Conservation (phyloP, 2,888 invertebrate species). For the Phoronis australis region DNA sequence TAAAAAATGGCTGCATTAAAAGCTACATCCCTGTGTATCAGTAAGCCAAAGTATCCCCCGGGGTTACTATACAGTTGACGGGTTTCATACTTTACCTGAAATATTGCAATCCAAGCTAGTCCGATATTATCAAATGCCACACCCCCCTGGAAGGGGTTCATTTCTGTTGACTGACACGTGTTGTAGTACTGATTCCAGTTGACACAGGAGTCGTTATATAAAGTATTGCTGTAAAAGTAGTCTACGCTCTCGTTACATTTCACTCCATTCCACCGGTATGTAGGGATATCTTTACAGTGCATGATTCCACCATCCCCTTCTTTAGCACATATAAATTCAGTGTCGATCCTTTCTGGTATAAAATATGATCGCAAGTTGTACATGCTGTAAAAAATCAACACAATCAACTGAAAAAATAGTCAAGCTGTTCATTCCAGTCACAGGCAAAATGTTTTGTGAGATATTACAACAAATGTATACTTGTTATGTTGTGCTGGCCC, state of each 20-base stretch:
- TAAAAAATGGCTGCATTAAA: not conserved
- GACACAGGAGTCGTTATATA: constrained; percentile 68
- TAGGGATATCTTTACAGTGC: constrained; percentile 55
- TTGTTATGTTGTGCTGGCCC: too few species aligned
- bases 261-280: constrained; percentile 64
- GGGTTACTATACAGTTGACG: too few species aligned
- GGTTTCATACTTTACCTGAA: constrained; percentile 81
- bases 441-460: too few species aligned
- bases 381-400: constrained; percentile 23
- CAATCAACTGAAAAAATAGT: not conserved
- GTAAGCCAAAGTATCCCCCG: too few species aligned
- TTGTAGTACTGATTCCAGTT: constrained; percentile 99
- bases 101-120: constrained; percentile 99
- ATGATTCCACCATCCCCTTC: constrained; percentile 94
- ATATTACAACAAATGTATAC: too few species aligned
- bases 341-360: constrained; percentile 20
- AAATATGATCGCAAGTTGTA: constrained; percentile 31
- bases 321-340: constrained; percentile 92
- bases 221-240: constrained; percentile 57
- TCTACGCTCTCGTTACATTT: constrained; percentile 66
- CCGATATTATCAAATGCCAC: constrained; percentile 99
- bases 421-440: too few species aligned
- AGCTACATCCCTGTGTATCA: not conserved
- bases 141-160: constrained; percentile 97
- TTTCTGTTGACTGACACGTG: constrained; percentile 82